Evolutionary conservation across 2,797 vertebrate species (phyloP), one percentile per base, ranked within the genome.

Genomic region (Poeciliopsis infans): DNA sequence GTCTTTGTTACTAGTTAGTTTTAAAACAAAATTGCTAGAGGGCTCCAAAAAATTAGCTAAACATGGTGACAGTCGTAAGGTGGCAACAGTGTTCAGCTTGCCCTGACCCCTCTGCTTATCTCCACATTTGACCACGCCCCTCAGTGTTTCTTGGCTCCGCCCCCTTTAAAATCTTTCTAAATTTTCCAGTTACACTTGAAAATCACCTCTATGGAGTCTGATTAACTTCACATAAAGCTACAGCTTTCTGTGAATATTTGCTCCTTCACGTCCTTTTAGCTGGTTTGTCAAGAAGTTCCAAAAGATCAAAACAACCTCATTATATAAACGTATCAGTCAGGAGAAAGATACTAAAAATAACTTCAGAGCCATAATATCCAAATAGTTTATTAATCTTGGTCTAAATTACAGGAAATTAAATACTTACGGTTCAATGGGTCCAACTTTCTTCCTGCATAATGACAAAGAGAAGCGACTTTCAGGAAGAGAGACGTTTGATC

Each of bases 351-450:
- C 20, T 51, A 51, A 23, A 51, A 51, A 51, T 51, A 51, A 51
- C 49, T 51, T 20, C 49, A 51, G 20, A 23, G 49, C 20, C 23
- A n/a, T 4, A 55, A 55, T 25, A 55, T 55, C 25, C 25, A n/a
- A 55, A n/a, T 11, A 55, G 25, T 55, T 55, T 5, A n/a, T 55
- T 25, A 55, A 55, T 3, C 53, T n/a, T n/a, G 3, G 3, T 4
- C n/a, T 28, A 69, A n/a, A 69, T 25, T 13, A n/a, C 41, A 68
- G 23, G 1, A 18, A 46, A 23, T 5, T 3, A 46, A 49, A 31
- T 68, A 90, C 92, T 90, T 79, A 92, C 91, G 46, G 3, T 28
- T 88, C 84, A 61, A 90, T 46, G 23, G 15, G 1, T 0, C 4
- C 0, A 69, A 91, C 70, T 80, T 61, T 28, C 25, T 0, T 4